These are phyloP conservation scores for Sterna hirundo DNA, from an alignment of 2,113 vertebrate genomes.

Conservation along the genomic window DNA sequence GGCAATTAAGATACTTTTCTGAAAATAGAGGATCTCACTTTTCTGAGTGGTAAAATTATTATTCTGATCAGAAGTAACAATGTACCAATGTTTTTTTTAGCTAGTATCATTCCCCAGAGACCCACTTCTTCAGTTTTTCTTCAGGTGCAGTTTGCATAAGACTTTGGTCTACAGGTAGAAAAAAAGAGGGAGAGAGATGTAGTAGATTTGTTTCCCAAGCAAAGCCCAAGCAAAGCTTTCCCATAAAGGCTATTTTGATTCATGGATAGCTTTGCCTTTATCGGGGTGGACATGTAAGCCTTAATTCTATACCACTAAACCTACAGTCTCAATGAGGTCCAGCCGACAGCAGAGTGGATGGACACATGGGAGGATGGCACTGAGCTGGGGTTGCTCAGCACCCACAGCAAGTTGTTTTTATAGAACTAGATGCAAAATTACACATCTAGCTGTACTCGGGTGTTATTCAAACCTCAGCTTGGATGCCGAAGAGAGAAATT, in stretches of 20 bases:
- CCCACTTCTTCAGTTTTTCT: neutral
- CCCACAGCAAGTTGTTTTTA: neutral
- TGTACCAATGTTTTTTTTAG: neutral
- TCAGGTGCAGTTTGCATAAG: neutral
- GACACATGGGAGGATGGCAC: neutral
- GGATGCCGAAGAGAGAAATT: neutral
- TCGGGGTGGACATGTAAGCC: neutral
- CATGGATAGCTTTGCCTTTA: neutral
- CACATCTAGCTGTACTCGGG: neutral
- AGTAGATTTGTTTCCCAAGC: neutral
- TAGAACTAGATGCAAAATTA: neutral
- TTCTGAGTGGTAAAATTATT: neutral
- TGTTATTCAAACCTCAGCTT: neutral
- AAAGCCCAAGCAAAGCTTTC: neutral
- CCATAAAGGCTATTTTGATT: neutral
- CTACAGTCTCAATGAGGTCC: neutral
- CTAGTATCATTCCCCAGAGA: neutral
- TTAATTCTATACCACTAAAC: neutral
- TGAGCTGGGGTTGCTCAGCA: neutral
- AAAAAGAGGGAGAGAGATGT: neutral
- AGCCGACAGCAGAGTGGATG: neutral
- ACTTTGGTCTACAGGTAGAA: neutral
- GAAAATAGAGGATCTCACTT: neutral
- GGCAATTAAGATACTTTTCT: neutral
- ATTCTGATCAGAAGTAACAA: neutral